Evolutionary conservation across 2,888 invertebrate genomes (phyloP), one percentile per base, ranked within the genome.

Genomic region (Leptinotarsa rubiginosa): DNA sequence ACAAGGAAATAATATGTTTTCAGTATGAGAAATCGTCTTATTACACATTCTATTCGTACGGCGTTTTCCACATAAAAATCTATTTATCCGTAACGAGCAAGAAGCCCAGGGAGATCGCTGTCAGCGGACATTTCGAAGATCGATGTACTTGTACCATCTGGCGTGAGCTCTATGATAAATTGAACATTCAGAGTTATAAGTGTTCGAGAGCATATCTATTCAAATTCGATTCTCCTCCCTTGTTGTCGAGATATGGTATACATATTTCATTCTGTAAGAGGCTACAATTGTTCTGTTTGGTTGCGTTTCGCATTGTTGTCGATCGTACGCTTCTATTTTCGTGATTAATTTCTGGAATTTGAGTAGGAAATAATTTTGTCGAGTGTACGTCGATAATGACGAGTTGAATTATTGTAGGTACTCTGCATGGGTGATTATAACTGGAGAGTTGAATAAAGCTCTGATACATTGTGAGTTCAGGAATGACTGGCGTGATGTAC

Each of bases 101-200:
- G n/a, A 10, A 62, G n/a, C 16, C 31, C 62, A 62, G 16, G 62
- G 18, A 62, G 62, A 31, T 62, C 31, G 62, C 16, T 31, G 62
- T 41, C 62, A 41, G 20, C 5, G 62, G 62, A 62, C n/a, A 62
- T 62, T 18, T 62, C 62, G 31, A 31, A 41, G 62, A 62, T 41
- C 62, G 41, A 62, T 41, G 62, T 25, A 31, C 25, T 62, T 18
- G 22, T n/a, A 62, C 41, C 62, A 62, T 62, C 62, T 62, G 62
- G 18, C 41, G 25, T n/a, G 12, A 18, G 18, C 12, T 56, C 12
- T 22, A 20, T 62, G 41, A 62, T 62, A 31, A 62, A 62, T 62
- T n/a, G 31, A 62, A 62, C 41, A 22, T 56, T 22, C 13, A 56
- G 56, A 16, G 56, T 20, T 56, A n/a, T 56, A 22, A 56, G 56